Conservation (phyloP, 2,888 invertebrate species). For the Drosophila nigricruria region DNA sequence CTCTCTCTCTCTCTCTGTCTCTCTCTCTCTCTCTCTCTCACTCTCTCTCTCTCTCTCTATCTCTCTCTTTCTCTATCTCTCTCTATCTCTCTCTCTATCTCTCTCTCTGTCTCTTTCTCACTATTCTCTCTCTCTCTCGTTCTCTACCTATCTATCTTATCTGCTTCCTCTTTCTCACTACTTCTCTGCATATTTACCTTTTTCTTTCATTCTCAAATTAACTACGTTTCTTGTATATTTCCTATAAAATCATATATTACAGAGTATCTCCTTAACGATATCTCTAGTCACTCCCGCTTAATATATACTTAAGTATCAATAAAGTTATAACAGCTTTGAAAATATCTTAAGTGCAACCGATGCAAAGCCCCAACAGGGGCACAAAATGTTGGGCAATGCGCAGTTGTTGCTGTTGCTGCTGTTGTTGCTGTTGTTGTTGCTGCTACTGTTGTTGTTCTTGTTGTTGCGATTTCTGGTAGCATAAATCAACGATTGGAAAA, state of each 20-base stretch:
- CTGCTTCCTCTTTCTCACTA: no score
- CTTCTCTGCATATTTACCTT: no score
- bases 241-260: not conserved
- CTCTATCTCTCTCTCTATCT: not conserved
- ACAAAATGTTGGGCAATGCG: slow-evolving; percentile 29
- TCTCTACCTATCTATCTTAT: not conserved
- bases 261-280: not conserved
- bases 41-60: not conserved
- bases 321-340: slow-evolving; percentile 38
- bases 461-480: slow-evolving; percentile 38
- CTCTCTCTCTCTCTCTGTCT: not conserved
- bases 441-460: slow-evolving; percentile 17
- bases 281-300: not conserved
- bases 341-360: slow-evolving; percentile 59
- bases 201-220: no score
- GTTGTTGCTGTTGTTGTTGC: slow-evolving; percentile 4
- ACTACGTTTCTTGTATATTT: no score
- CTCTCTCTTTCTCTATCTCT: no score
- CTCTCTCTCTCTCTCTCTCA: not conserved
- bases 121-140: not conserved
- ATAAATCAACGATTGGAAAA: slow-evolving; percentile 82
- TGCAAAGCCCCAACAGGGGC: slow-evolving; percentile 23
- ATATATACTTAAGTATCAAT: slow-evolving; percentile 45
- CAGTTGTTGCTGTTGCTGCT: slow-evolving; percentile 2
- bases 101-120: not conserved